These are phyloP conservation scores for Enteromius viviparus DNA, from an alignment of 2,797 vertebrate species.

Conservation along the genomic window DNA sequence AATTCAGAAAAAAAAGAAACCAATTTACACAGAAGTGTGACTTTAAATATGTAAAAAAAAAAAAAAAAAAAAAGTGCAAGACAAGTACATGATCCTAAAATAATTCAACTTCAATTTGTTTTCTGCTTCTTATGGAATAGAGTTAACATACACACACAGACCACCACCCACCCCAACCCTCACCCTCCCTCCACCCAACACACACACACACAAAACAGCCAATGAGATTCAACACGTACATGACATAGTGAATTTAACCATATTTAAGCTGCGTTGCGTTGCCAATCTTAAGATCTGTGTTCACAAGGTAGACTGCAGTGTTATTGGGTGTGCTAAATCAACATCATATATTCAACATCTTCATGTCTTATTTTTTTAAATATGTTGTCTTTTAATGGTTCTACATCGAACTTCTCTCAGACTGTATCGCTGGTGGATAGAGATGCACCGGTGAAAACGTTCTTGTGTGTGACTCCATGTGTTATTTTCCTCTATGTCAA, in stretches of 20 bases:
- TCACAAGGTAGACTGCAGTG: neutral
- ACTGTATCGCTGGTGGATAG: neutral
- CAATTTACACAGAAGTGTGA: too few relatives aligned
- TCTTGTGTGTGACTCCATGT: conserved; percentile 30
- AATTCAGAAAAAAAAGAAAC: too few relatives aligned
- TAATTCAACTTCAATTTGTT: too few relatives aligned
- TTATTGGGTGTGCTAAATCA: neutral
- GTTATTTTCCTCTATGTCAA: conserved; percentile 56
- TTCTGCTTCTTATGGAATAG: too few relatives aligned
- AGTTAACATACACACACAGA: too few relatives aligned
- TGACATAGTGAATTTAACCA: neutral
- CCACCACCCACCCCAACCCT: too few relatives aligned
- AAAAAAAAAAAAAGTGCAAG: too few relatives aligned
- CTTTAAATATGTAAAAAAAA: too few relatives aligned
- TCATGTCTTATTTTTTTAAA: neutral
- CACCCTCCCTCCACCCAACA: too few relatives aligned
- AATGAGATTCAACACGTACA: neutral
- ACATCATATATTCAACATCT: neutral
- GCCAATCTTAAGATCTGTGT: neutral
- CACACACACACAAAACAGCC: neutral
- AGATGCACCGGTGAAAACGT: conserved; percentile 7
- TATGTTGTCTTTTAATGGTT: conserved; percentile 14
- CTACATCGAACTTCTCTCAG: conserved; percentile 20
- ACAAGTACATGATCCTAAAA: too few relatives aligned
- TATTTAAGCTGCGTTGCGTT: neutral